Percentiles rank a stretch among this genome's conserved stretches.
Evolutionary conservation across 2,113 vertebrate genomes (phyloP).

Genomic region (Columbina picui): DNA sequence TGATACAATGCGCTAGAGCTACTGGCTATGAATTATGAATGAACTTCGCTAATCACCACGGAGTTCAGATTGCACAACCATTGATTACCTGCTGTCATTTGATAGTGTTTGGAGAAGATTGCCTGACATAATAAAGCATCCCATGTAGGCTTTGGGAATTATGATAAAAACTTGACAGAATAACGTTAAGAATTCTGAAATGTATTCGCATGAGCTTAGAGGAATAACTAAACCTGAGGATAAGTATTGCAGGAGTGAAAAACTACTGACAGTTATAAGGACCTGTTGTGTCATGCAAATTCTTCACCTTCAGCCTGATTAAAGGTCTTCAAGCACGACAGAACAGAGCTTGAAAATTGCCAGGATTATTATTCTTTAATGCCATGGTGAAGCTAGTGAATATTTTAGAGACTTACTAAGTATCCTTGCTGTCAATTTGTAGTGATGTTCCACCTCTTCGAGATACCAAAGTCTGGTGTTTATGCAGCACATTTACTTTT

Average conservation of each 20-base stretch:
- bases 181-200: background rate
- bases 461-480: background rate
- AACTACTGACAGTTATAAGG: background rate
- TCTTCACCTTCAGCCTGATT: constrained; percentile 31
- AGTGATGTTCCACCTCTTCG: background rate
- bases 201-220: background rate
- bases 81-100: constrained; percentile 28
- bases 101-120: background rate
- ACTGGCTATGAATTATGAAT: constrained; percentile 34
- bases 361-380: background rate
- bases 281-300: constrained; percentile 20
- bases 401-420: background rate
- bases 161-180: background rate
- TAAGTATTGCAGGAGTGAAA: background rate
- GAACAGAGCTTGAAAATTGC: background rate
- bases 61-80: background rate
- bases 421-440: background rate
- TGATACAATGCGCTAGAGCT: background rate
- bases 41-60: background rate
- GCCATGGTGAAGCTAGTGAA: background rate
- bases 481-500: background rate
- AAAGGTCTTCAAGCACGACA: background rate
- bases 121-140: constrained; percentile 5
- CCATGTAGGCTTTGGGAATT: background rate
- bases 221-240: background rate